Conservation (phyloP, 2,797 vertebrate species). For the Vultur gryphus region DNA sequence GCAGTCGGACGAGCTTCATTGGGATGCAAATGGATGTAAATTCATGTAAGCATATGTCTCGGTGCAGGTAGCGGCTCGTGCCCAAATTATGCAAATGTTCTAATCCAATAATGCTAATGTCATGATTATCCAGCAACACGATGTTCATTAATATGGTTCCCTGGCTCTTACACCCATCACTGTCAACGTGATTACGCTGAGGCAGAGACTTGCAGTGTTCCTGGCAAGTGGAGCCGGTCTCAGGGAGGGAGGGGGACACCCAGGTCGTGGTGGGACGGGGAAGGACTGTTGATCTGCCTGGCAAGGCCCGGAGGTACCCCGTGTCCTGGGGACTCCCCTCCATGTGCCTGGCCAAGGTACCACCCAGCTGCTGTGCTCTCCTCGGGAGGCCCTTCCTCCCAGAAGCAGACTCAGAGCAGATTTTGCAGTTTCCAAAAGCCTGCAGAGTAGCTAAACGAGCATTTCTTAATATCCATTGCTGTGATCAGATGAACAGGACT, state of each 20-base stretch:
- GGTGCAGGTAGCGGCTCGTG: slow-evolving; percentile 30
- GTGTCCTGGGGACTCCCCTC: background rate
- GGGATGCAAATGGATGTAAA: slow-evolving; percentile 52
- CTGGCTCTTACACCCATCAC: slow-evolving; percentile 24
- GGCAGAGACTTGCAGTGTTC: background rate
- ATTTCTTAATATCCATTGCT: background rate
- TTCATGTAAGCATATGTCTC: slow-evolving; percentile 43
- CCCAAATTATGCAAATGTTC: slow-evolving; percentile 51
- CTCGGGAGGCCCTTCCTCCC: background rate
- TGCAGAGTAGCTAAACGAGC: background rate
- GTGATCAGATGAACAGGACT: slow-evolving; percentile 45
- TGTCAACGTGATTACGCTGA: background rate
- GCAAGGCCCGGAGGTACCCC: background rate
- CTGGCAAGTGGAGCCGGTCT: background rate
- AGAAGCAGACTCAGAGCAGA: background rate
- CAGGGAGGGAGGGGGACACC: background rate
- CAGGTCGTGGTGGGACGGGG: background rate
- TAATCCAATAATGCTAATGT: slow-evolving; percentile 57
- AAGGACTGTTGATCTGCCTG: background rate
- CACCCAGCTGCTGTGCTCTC: accelerated
- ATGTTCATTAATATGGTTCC: slow-evolving; percentile 17
- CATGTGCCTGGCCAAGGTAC: accelerated
- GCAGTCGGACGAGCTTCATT: background rate
- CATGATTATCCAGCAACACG: slow-evolving; percentile 33
- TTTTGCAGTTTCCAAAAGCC: background rate